Conservation (phyloP, 2,113 vertebrate species). For the Sapajus apella region DNA sequence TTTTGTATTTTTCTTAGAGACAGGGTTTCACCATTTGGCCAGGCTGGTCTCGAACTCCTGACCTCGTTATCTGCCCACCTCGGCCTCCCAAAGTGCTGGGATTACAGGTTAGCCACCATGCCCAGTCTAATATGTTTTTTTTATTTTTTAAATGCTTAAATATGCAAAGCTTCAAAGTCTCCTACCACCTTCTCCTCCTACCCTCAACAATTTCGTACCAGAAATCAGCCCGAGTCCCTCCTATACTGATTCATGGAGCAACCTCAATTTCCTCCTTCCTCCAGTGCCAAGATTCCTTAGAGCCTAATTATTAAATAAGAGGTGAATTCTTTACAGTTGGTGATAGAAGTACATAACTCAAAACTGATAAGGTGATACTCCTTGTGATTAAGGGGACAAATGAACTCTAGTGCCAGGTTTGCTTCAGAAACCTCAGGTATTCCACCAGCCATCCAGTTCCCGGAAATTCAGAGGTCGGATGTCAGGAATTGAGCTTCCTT, state of each 20-base stretch:
- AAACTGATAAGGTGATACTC: not conserved
- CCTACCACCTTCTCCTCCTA: not conserved
- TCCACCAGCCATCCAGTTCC: not conserved
- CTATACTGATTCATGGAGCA: not conserved
- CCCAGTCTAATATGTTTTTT: no score
- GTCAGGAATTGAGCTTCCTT: conserved; percentile 26
- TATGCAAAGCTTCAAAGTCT: not conserved
- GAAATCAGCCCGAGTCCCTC: not conserved
- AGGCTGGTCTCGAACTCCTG: no score
- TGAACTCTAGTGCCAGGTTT: not conserved
- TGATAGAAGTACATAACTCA: not conserved
- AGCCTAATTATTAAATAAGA: not conserved
- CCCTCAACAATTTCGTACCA: not conserved
- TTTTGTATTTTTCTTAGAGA: no score
- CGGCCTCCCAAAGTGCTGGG: no score
- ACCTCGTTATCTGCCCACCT: no score
- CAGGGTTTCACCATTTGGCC: no score
- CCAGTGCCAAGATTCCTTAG: not conserved
- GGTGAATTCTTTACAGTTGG: not conserved
- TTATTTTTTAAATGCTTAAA: not conserved
- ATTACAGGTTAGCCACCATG: no score
- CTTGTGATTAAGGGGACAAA: not conserved
- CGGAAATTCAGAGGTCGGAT: not conserved
- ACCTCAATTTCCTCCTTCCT: not conserved
- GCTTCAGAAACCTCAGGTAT: not conserved